Evolutionary conservation across 2,113 vertebrate species (phyloP).

Genomic region (Jaculus jaculus): DNA sequence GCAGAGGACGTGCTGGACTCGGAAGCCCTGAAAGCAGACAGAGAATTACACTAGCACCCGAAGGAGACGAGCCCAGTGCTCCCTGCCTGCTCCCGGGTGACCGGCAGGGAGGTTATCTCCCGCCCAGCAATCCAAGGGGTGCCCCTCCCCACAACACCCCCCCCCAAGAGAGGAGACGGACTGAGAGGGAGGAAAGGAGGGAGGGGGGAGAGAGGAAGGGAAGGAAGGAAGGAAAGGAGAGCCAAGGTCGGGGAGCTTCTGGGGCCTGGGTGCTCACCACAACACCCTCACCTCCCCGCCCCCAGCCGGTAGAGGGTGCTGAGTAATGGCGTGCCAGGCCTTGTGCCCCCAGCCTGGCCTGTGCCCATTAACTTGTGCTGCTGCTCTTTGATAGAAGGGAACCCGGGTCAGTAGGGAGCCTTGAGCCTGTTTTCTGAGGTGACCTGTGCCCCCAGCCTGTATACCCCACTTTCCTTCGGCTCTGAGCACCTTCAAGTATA

Average conservation of each 20-base stretch:
- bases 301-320: not conserved
- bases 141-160: not conserved
- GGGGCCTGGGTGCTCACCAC: not conserved
- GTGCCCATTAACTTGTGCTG: not conserved
- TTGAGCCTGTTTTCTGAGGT: accelerated
- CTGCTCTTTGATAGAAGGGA: not conserved
- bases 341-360: not conserved
- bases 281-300: not conserved
- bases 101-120: not conserved
- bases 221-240: too few species aligned
- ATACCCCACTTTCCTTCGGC: slow-evolving; percentile 69
- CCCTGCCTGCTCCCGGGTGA: not conserved
- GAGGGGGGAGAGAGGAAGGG: too few species aligned
- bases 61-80: not conserved
- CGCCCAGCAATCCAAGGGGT: not conserved
- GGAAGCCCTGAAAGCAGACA: not conserved
- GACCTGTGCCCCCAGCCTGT: accelerated
- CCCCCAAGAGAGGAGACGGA: not conserved
- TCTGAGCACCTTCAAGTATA: slow-evolving; percentile 58
- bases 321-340: not conserved
- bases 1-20: accelerated
- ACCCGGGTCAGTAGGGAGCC: not conserved
- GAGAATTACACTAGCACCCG: not conserved
- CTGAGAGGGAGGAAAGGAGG: not conserved
- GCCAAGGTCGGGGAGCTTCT: not conserved